Percentiles rank a stretch among this genome's conserved stretches.
These are phyloP conservation scores for Ornithorhynchus anatinus DNA, from an alignment of 2,113 vertebrate species.

Conservation along the genomic window DNA sequence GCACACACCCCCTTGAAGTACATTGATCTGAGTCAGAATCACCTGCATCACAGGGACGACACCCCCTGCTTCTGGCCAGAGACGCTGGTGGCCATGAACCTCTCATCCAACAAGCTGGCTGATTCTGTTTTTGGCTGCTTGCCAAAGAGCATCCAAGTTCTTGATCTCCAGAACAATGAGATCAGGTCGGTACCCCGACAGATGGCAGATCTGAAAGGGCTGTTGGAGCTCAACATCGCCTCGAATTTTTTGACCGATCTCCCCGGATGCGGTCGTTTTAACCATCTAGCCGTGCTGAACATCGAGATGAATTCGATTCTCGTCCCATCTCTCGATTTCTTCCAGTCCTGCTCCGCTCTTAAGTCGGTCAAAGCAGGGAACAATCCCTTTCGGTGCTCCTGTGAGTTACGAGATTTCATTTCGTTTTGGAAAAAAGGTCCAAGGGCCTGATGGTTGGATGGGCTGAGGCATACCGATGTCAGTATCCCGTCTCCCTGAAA, in stretches of 20 bases:
- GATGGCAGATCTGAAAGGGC: slow-evolving; percentile 53
- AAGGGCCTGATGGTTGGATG: slow-evolving; percentile 68
- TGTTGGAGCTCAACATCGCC: slow-evolving; percentile 77
- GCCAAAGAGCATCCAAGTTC: slow-evolving; percentile 60
- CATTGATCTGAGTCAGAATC: slow-evolving; percentile 82
- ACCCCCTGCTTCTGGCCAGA: slow-evolving; percentile 72
- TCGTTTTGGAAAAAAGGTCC: slow-evolving; percentile 35
- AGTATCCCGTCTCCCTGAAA: slow-evolving; percentile 72
- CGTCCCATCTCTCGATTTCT: slow-evolving; percentile 59
- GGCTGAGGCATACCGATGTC: slow-evolving; percentile 76
- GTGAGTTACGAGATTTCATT: slow-evolving; percentile 75
- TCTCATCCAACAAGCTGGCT: slow-evolving; percentile 77
- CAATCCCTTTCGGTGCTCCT: slow-evolving; percentile 84
- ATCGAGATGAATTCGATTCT: slow-evolving; percentile 75
- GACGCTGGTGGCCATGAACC: slow-evolving; percentile 69
- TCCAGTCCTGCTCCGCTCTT: slow-evolving; percentile 70
- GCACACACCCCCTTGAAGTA: slow-evolving; percentile 68
- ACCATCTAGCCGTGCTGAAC: slow-evolving; percentile 67
- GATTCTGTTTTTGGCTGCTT: slow-evolving; percentile 80
- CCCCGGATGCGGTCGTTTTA: slow-evolving; percentile 73
- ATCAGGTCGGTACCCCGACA: slow-evolving; percentile 68
- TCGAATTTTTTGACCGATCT: slow-evolving; percentile 78
- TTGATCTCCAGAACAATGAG: slow-evolving; percentile 79
- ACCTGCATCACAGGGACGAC: slow-evolving; percentile 61
- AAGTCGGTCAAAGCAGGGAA: slow-evolving; percentile 69